Conservation (phyloP, 1,140 invertebrate species). For the Patella vulgata region DNA sequence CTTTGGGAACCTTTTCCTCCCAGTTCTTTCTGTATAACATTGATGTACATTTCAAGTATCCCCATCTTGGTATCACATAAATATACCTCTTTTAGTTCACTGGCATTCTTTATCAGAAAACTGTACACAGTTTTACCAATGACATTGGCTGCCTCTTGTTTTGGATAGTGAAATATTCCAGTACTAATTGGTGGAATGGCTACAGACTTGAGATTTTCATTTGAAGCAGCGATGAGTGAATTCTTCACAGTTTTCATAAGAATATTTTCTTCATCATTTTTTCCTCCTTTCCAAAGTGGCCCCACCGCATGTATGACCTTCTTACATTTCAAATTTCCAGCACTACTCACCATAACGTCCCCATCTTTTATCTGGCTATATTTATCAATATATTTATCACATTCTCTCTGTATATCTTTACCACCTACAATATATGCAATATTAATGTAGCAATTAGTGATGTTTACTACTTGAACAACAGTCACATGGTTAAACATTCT, state of each 20-base stretch:
- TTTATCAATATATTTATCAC: conserved; percentile 9
- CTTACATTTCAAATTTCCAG: conserved; percentile 29
- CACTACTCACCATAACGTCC: conserved; percentile 14
- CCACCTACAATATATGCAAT: conserved; percentile 32
- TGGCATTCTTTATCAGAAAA: conserved; percentile 3
- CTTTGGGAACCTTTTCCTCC: no score
- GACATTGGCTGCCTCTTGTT: conserved; percentile 16
- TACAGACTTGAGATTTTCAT: neutral
- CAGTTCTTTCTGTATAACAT: no score
- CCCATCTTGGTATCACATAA: no score
- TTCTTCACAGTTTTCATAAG: conserved; percentile 18
- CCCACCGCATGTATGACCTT: conserved; percentile 38
- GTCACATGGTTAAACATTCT: no score
- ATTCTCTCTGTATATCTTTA: conserved; percentile 23
- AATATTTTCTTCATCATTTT: conserved; percentile 12
- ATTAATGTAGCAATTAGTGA: no score
- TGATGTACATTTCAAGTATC: no score
- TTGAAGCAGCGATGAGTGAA: conserved; percentile 9
- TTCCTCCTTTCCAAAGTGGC: conserved; percentile 33
- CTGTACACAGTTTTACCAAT: conserved; percentile 22
- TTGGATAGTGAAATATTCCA: conserved; percentile 37
- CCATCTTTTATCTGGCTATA: conserved; percentile 18
- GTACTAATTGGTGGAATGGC: conserved; percentile 28
- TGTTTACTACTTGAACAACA: no score
- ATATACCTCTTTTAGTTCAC: no score